Base-by-base conservation (phyloP, 2,797 vertebrate genomes). In the Danio albolineatus region DNA sequence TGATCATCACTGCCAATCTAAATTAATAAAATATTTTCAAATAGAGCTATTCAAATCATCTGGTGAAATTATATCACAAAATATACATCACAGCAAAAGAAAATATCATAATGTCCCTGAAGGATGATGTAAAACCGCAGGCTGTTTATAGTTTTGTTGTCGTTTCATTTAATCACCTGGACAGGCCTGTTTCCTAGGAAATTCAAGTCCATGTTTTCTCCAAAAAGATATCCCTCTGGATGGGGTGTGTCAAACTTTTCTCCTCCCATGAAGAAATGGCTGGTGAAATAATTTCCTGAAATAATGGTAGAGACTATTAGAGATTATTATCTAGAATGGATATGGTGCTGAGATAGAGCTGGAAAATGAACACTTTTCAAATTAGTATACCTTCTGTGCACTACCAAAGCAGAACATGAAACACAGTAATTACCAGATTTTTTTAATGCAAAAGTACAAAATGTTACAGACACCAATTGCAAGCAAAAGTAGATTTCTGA, bases 221-320 rank as follows among this genome's bases (percentile, higher is more conserved):
- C 98, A 89, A 99, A 99, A 57, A 99, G 96, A 89, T 99, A 99
- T 76, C 98, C 98, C 90, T 99, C 98, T 0, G 98, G 98, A 83
- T 99, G 98, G 0, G 98, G 97, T 0, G 97, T 99, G 90, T 99
- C 98, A 43, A 99, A 99, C 89, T 99, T 99, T 91, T 99, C 98
- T 0, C 98, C 98, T 85, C 98, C 98, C 98, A 99, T 99, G 89
- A 99, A 99, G 85, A 99, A 99, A 87, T 99, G 98, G 56, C 96
- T 98, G 5, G 98, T 97, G 87, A 99, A 99, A 90, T 99, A 99
- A 93, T 98, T 99, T 84, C 98, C 98, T 99, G 62, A 80, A 19
- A 64, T 38, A 43, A 62, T 44, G 36, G 10, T 10, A n/a, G n/a
- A n/a, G n/a, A 48, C 54, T 54, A 43, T 28, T 6, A 4, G 9